Evolutionary conservation across 2,113 vertebrate species (phyloP).

Genomic region (Peromyscus californicus): DNA sequence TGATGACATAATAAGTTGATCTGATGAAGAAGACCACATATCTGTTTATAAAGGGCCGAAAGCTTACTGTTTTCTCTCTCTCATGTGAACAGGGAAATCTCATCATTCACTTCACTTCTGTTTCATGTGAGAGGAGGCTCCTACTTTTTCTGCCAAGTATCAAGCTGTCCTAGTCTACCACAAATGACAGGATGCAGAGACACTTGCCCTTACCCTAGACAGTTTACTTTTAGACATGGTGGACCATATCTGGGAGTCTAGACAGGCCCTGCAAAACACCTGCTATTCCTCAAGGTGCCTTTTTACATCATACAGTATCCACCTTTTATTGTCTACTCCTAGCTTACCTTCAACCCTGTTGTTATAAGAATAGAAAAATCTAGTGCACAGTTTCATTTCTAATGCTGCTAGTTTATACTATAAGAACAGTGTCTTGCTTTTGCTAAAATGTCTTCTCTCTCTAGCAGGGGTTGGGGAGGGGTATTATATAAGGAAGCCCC

Average conservation of each 20-base stretch:
- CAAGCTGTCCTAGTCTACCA: background rate
- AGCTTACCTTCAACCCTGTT: background rate
- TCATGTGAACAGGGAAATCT: conserved; percentile 25
- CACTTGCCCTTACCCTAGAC: background rate
- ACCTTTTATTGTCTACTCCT: background rate
- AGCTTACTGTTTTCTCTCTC: background rate
- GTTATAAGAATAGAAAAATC: background rate
- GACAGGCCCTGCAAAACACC: background rate
- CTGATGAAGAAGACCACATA: background rate
- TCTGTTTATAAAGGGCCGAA: background rate
- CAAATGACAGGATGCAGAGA: background rate
- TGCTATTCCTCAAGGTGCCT: background rate
- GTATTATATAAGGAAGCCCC: background rate
- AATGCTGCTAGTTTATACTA: background rate
- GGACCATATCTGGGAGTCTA: background rate
- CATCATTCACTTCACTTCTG: conserved; percentile 15
- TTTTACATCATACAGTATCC: background rate
- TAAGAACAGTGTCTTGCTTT: background rate
- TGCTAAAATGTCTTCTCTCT: background rate
- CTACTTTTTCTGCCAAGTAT: background rate
- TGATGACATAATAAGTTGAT: background rate
- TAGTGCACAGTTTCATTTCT: background rate
- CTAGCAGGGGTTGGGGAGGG: background rate
- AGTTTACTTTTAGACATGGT: background rate
- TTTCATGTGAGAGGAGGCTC: background rate